Base-by-base conservation (phyloP, 1,140 invertebrate genomes). In the Cydia strobilella region DNA sequence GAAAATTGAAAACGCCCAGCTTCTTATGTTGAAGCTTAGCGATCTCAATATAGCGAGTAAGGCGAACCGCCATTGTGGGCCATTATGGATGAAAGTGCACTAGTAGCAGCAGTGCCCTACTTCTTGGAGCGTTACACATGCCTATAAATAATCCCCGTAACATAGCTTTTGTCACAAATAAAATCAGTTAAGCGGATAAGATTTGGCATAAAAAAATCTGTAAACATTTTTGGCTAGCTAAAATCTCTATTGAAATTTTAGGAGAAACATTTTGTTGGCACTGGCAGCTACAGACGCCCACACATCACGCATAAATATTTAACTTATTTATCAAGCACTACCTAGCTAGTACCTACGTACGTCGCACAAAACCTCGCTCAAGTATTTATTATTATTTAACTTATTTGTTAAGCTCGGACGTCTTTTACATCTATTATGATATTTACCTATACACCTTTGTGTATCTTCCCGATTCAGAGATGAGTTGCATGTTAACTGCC, bases 401-500 rank as follows among this genome's bases (percentile, higher is more conserved):
- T 69, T 69, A 69, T 69, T 69, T 69, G 15, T 69, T 69, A 69
- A 31, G 31, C 31, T 69, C 35, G 27, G 13, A 66, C 63, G 27
- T 66, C 25, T 27, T 18, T 69, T 62, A 48, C 75, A 72, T 76
- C 69, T 74, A 77, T 83, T 84, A 80, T 75, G 69, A 72, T 78
- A 0, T 23, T 59, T 54, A 51, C n/a, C 6, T 39, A 69, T n/a
- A 45, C 42, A 45, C 15, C 69, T 79, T 77, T 83, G 73, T 81
- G 79, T 82, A 79, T 75, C 75, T 83, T 76, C 76, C 66, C 78
- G 83, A 84, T 82, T 82, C 66, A 75, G 79, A 72, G 27, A 69
- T 45, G 72, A 20, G 18, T 39, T 35, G 31, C 4, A 69, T 1
- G 35, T 69, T 69, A 69, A 69, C 65, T 69, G 35, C 65, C 66